These are phyloP conservation scores for Hucho hucho DNA, from an alignment of 2,113 vertebrate genomes.

Conservation along the genomic window DNA sequence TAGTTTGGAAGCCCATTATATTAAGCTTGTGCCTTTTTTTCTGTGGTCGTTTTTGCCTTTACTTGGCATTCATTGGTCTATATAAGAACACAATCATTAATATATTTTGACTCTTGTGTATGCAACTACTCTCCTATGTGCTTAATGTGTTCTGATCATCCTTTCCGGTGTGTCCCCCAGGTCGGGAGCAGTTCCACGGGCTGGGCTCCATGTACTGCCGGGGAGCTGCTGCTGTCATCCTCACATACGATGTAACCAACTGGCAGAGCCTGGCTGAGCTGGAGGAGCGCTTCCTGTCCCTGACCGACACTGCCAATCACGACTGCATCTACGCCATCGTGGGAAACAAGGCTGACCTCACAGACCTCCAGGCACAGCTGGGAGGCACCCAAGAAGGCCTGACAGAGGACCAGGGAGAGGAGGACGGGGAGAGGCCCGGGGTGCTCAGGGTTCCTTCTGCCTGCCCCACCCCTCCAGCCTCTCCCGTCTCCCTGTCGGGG, in stretches of 20 bases:
- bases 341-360: slow-evolving; percentile 94
- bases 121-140: not conserved
- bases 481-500: slow-evolving; percentile 36
- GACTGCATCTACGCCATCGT: slow-evolving; percentile 93
- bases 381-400: slow-evolving; percentile 28
- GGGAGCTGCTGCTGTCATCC: slow-evolving; percentile 87
- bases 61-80: too few relatives aligned
- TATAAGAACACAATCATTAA: too few relatives aligned
- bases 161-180: slow-evolving; percentile 60
- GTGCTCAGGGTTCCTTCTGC: slow-evolving; percentile 34
- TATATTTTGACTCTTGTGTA: not conserved
- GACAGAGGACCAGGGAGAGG: slow-evolving; percentile 5
- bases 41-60: too few relatives aligned
- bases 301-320: slow-evolving; percentile 87
- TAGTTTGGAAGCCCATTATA: too few relatives aligned
- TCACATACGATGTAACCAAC: slow-evolving; percentile 90
- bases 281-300: slow-evolving; percentile 90
- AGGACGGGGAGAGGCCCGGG: slow-evolving; percentile 19
- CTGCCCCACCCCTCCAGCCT: slow-evolving; percentile 46
- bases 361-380: slow-evolving; percentile 58
- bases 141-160: not conserved
- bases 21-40: not conserved
- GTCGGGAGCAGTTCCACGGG: slow-evolving; percentile 95
- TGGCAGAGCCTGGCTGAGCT: slow-evolving; percentile 89
- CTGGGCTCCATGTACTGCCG: slow-evolving; percentile 97